A percentile compares a stretch with the other conserved stretches of the same genome.
Evolutionary conservation across 2,888 invertebrate species (phyloP).

Genomic region (Boloria selene): DNA sequence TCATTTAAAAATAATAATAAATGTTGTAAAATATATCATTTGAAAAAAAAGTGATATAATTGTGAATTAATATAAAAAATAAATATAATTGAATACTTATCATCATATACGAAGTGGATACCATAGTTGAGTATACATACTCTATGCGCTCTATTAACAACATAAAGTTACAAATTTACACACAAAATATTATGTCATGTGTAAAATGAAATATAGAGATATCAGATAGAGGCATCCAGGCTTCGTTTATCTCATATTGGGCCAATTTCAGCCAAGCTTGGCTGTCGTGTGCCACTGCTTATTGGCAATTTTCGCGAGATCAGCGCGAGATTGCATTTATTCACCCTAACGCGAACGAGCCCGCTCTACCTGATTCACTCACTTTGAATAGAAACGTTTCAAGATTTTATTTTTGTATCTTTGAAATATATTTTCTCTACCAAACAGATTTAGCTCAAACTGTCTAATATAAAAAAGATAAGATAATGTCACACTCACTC

Average conservation of each 20-base stretch:
- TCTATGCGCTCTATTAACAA: neutral
- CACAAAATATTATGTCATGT: constrained; percentile 23
- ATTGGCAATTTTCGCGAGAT: constrained; percentile 63
- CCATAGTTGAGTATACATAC: no score
- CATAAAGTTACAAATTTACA: constrained; percentile 19
- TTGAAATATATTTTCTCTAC: constrained; percentile 2
- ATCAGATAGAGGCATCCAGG: constrained; percentile 27
- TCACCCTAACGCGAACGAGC: constrained; percentile 25
- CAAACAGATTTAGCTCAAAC: neutral
- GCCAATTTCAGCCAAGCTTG: constrained; percentile 43
- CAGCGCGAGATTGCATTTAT: constrained; percentile 40
- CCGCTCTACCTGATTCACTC: constrained; percentile 25
- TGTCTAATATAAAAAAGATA: neutral
- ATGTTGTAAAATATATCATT: no score
- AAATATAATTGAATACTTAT: no score
- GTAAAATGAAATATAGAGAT: constrained; percentile 40
- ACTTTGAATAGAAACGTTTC: constrained; percentile 2
- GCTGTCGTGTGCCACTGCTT: constrained; percentile 43
- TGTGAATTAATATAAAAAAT: no score
- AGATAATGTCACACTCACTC: neutral
- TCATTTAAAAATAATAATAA: no score
- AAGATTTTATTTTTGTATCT: constrained; percentile 7
- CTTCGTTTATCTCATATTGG: constrained; percentile 38
- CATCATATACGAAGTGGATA: no score
- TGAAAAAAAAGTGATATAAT: no score